Conservation (phyloP, 2,113 vertebrate species). For the Carettochelys insculpta region DNA sequence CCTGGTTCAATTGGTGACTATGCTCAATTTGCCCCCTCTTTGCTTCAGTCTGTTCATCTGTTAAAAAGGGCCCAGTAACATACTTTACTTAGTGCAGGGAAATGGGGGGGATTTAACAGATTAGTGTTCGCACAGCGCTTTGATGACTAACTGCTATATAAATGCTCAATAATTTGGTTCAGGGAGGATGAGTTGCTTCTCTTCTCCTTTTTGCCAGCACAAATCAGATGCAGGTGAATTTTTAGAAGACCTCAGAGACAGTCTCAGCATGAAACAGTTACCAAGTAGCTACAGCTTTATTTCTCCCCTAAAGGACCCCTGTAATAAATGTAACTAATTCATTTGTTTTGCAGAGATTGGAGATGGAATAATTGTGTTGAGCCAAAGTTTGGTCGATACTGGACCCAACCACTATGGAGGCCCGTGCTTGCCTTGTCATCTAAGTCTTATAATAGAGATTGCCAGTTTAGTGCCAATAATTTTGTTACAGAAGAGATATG, state of each 20-base stretch:
- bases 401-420: not conserved
- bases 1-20: not conserved
- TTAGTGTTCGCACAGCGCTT: not conserved
- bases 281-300: not conserved
- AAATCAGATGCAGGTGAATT: not conserved
- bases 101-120: not conserved
- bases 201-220: not conserved
- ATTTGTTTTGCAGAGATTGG: not conserved
- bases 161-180: not conserved
- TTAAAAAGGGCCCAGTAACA: accelerated
- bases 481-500: not conserved
- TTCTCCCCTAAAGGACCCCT: not conserved
- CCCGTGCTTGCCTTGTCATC: accelerated
- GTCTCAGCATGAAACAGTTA: accelerated
- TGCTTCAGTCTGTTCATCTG: not conserved
- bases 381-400: accelerated
- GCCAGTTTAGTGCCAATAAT: not conserved
- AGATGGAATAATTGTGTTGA: not conserved
- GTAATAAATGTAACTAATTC: not conserved
- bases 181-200: accelerated
- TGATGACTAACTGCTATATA: not conserved
- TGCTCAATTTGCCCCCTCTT: not conserved
- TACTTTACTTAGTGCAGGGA: not conserved
- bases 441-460: not conserved
- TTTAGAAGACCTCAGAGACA: not conserved